Evolutionary conservation across 2,113 vertebrate genomes (phyloP), one percentile per base, ranked within the genome.

Genomic region (Lota lota): DNA sequence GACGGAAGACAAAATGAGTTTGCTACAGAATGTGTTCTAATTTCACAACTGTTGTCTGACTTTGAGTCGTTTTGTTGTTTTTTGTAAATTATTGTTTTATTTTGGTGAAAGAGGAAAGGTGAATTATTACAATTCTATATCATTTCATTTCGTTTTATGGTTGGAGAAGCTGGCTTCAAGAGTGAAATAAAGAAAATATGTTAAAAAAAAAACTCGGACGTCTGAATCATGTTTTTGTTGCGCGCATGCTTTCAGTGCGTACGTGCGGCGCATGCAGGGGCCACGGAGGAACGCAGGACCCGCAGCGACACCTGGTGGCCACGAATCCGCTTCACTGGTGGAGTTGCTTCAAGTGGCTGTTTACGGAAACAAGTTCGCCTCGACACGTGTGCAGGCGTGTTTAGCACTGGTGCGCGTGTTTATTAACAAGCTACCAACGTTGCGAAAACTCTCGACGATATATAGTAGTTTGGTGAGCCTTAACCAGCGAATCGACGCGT

Each of bases 111-210:
- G 1, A 14, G 36, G 33, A 47, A 69, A 67, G 40, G 16, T 70
- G 20, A 12, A 47, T 24, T 54, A 8, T 72, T 40, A 5, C 54
- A 57, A 12, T n/a, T 69, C 18, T n/a, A 20, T 57, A 75, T 58
- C 47, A 5, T 77, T 36, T 14, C 8, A 47, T 12, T 81, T 86
- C 83, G 68, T 56, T 75, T 74, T 67, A 77, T 20, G 22, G 56
- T 71, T 78, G 56, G 86, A 85, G 84, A 87, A 91, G 76, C 88
- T 87, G 84, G 80, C 88, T 89, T 90, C 79, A 81, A 76, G 70
- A 75, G 54, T 77, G 75, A 72, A 77, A 76, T 67, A 1, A 4
- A 88, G 88, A 87, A 85, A 85, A 88, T 67, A 60, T 69, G 68
- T 72, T 20, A 16, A 56, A 56, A 56, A 56, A 56, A 83, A 70